Evolutionary conservation across 2,113 vertebrate species (phyloP).

Genomic region (Tringa solitaria): DNA sequence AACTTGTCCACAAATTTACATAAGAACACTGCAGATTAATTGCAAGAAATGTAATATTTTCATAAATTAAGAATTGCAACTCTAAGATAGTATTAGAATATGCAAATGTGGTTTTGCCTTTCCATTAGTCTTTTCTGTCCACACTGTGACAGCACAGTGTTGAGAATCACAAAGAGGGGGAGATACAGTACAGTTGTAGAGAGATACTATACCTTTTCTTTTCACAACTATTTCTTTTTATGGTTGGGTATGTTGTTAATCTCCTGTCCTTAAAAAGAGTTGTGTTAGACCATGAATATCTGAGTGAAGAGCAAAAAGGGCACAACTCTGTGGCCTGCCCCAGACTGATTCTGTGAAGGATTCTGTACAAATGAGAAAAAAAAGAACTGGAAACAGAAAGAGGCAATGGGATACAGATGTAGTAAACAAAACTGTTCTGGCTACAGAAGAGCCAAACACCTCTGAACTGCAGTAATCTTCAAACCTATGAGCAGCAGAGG

Average conservation of each 20-base stretch:
- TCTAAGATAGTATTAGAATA: not conserved
- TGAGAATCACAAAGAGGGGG: not conserved
- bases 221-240: not conserved
- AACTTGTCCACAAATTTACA: not conserved
- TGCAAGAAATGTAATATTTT: not conserved
- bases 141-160: fast-evolving
- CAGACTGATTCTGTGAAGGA: not conserved
- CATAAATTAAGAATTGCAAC: not conserved
- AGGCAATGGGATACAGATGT: not conserved
- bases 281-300: not conserved
- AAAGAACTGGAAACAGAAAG: not conserved
- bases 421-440: not conserved
- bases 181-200: not conserved
- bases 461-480: not conserved
- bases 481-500: not conserved
- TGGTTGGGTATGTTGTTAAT: not conserved
- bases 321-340: not conserved
- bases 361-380: not conserved
- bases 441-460: not conserved
- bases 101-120: not conserved
- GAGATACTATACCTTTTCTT: not conserved
- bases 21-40: not conserved
- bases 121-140: not conserved
- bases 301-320: not conserved
- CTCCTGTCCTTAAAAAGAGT: not conserved